These are phyloP conservation scores for Cricetomys ansorgei DNA, from an alignment of 2,113 vertebrate genomes.

Conservation along the genomic window DNA sequence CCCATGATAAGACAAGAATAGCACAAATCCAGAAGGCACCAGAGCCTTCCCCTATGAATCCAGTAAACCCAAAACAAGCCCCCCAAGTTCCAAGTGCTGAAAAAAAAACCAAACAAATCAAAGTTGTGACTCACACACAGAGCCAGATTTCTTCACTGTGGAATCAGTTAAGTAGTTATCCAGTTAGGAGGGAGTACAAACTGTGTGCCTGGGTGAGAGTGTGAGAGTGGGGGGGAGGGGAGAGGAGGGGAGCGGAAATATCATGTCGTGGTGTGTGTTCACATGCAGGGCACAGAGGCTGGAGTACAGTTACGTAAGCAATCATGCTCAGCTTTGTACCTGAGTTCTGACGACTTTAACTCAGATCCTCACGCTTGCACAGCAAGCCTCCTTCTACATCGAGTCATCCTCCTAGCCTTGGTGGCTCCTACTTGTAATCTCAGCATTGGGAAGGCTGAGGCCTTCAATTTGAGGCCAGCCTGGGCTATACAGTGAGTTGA, in stretches of 20 bases:
- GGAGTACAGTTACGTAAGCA: not conserved
- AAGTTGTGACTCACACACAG: conserved; percentile 11
- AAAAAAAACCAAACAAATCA: conserved; percentile 52
- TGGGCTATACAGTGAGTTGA: not conserved
- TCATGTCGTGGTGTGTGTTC: not conserved
- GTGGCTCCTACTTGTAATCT: not conserved
- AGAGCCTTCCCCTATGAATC: not conserved
- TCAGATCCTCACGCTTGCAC: not conserved
- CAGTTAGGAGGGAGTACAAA: not conserved
- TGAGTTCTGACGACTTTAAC: not conserved
- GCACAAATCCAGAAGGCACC: not conserved
- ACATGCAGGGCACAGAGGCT: not conserved
- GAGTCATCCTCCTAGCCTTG: not conserved
- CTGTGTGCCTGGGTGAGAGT: not conserved
- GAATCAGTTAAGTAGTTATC: not conserved
- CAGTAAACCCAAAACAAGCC: conserved; percentile 29
- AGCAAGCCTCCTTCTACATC: not conserved
- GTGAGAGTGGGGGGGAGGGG: not conserved
- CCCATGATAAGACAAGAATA: not conserved
- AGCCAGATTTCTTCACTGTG: conserved; percentile 31
- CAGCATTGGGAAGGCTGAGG: not conserved
- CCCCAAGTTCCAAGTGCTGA: not conserved
- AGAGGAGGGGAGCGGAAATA: not conserved
- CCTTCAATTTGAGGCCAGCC: not conserved
- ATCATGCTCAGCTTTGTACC: not conserved